These are phyloP conservation scores for Esox masquinongy DNA, from an alignment of 2,797 vertebrate species.

Conservation along the genomic window DNA sequence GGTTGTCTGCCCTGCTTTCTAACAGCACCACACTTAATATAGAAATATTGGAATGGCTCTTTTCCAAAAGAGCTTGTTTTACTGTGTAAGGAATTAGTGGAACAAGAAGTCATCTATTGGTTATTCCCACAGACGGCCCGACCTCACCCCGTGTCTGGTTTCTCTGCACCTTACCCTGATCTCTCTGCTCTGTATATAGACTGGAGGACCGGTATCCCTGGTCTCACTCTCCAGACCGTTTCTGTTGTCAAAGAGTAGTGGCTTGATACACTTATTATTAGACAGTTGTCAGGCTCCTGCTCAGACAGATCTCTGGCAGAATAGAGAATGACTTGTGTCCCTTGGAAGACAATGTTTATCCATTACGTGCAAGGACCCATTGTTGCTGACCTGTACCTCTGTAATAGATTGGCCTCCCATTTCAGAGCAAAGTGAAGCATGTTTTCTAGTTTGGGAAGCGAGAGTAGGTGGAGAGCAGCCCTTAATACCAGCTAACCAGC, in stretches of 20 bases:
- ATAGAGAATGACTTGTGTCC: conserved; percentile 74
- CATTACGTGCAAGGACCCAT: conserved; percentile 83
- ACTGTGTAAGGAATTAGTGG: conserved; percentile 85
- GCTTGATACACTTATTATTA: conserved; percentile 74
- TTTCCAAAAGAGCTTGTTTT: conserved; percentile 87
- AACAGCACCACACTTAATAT: conserved; percentile 70
- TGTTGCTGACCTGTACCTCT: conserved; percentile 79
- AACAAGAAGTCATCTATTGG: conserved; percentile 94
- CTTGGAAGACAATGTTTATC: conserved; percentile 83
- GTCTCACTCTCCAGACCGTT: conserved; percentile 79
- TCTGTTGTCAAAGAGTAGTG: conserved; percentile 80
- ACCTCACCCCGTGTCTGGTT: conserved; percentile 84
- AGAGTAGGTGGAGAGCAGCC: conserved; percentile 43
- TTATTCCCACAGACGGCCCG: conserved; percentile 84
- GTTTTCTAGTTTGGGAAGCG: conserved; percentile 48
- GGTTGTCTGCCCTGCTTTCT: conserved; percentile 65
- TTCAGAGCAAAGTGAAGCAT: conserved; percentile 59
- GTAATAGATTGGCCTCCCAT: conserved; percentile 60
- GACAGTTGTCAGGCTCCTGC: conserved; percentile 75
- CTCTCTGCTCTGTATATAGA: conserved; percentile 73
- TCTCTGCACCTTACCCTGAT: conserved; percentile 80
- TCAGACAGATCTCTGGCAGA: conserved; percentile 62
- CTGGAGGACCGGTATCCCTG: conserved; percentile 73
- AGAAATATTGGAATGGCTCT: conserved; percentile 84
- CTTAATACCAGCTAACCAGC: conserved; percentile 66